Evolutionary conservation across 2,113 vertebrate genomes (phyloP).

Genomic region (Laterallus jamaicensis): DNA sequence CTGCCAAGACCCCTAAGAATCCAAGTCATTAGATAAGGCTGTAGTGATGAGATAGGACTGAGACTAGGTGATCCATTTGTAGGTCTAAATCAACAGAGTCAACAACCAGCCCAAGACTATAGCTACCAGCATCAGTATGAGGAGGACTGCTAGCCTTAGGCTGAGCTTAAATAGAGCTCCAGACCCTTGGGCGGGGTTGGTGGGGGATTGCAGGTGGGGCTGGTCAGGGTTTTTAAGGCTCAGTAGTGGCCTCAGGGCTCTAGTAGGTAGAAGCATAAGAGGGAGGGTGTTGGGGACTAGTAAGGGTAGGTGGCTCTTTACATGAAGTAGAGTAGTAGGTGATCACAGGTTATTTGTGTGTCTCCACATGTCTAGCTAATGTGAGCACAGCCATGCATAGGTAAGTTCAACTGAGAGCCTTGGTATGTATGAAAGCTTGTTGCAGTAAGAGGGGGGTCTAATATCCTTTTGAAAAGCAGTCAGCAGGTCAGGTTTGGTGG

Average conservation of each 20-base stretch:
- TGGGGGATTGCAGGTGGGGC: background rate
- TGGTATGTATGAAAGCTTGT: background rate
- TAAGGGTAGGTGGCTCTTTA: accelerated
- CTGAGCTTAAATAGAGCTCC: background rate
- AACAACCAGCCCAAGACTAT: accelerated
- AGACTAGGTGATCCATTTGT: background rate
- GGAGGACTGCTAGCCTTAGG: accelerated
- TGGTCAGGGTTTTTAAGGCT: background rate
- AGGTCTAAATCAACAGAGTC: background rate
- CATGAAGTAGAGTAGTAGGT: no score
- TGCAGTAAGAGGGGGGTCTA: no score
- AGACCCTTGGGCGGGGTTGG: accelerated
- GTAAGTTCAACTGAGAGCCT: background rate
- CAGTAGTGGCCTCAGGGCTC: accelerated
- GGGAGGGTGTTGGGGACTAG: accelerated
- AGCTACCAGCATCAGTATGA: background rate
- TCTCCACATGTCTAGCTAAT: no score
- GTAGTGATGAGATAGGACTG: background rate
- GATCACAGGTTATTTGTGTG: no score
- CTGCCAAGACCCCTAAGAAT: background rate
- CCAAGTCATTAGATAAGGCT: background rate
- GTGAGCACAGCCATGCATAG: background rate
- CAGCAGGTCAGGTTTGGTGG: background rate
- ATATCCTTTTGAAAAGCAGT: background rate
- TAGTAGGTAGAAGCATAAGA: background rate